phyloP scores from a whole-genome alignment of 2,888 invertebrate genomes.

The Andrena bucephala region DNA sequence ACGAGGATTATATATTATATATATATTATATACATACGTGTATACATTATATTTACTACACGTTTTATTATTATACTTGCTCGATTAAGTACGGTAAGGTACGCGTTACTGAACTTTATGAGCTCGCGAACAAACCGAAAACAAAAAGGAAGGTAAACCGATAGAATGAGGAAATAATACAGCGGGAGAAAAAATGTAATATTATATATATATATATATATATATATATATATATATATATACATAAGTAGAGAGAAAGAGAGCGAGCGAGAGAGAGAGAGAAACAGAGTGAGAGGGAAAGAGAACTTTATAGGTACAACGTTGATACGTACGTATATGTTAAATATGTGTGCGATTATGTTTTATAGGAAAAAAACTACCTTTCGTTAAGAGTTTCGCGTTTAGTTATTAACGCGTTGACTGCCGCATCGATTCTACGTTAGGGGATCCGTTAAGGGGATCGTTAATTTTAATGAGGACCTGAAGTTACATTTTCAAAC shows the following conservation, averaged over 20 bases:
- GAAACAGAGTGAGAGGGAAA: not conserved
- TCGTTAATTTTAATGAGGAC: constrained; percentile 47
- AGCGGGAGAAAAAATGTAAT: not conserved
- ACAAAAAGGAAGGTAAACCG: not conserved
- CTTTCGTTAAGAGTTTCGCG: constrained; percentile 27
- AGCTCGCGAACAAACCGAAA: constrained; percentile 35
- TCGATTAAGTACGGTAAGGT: constrained; percentile 56
- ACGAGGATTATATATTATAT: constrained; percentile 52
- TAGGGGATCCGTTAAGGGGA: constrained; percentile 19
- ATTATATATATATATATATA: not conserved
- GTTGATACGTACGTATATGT: constrained; percentile 48
- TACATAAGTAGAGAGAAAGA: too few relatives aligned
- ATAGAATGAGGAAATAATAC: not conserved
- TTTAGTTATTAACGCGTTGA: constrained; percentile 43
- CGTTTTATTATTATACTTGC: constrained; percentile 67
- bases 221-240: not conserved
- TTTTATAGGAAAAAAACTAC: constrained; percentile 59
- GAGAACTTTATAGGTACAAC: constrained; percentile 28
- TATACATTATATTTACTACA: constrained; percentile 65
- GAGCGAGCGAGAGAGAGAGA: constrained; percentile 6
- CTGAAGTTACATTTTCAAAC: constrained; percentile 33
- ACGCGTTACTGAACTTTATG: constrained; percentile 54
- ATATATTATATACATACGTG: constrained; percentile 39
- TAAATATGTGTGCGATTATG: constrained; percentile 53
- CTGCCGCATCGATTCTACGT: constrained; percentile 43